A percentile compares a stretch with the other conserved stretches of the same genome.
Evolutionary conservation across 2,888 invertebrate species (phyloP).

Genomic region (Gandaritis pyraliata): DNA sequence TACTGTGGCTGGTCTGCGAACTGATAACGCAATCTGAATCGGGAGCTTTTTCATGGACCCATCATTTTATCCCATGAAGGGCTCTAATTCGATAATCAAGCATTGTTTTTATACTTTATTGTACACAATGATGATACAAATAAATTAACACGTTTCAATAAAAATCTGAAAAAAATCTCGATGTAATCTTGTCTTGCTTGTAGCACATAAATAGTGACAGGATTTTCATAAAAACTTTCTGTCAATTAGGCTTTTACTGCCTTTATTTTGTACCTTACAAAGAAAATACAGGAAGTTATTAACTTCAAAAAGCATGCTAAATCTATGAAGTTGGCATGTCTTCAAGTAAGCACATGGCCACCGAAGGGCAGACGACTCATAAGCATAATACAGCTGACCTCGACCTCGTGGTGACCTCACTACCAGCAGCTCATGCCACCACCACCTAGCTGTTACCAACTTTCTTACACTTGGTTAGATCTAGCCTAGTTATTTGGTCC

Average conservation of each 20-base stretch:
- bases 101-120: too few species aligned
- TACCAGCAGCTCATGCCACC: conserved; percentile 52
- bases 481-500: neutral
- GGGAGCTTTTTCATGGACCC: too few species aligned
- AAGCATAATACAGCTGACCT: conserved; percentile 52
- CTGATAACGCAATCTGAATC: too few species aligned
- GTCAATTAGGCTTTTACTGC: neutral
- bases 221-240: neutral
- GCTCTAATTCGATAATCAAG: too few species aligned
- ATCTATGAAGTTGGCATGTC: conserved; percentile 38
- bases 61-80: too few species aligned
- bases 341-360: conserved; percentile 38
- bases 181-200: too few species aligned
- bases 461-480: conserved; percentile 6
- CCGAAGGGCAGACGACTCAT: conserved; percentile 46
- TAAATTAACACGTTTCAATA: too few species aligned
- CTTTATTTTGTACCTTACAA: neutral
- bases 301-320: conserved; percentile 18
- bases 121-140: too few species aligned
- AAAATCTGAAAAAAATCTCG: too few species aligned
- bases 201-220: too few species aligned
- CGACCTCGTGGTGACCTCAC: conserved; percentile 53
- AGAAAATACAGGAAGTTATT: conserved; percentile 15
- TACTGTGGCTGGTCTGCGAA: too few species aligned
- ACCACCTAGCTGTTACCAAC: conserved; percentile 49